Conservation (phyloP, 2,888 invertebrate species). For the Chromoteleia sp. region DNA sequence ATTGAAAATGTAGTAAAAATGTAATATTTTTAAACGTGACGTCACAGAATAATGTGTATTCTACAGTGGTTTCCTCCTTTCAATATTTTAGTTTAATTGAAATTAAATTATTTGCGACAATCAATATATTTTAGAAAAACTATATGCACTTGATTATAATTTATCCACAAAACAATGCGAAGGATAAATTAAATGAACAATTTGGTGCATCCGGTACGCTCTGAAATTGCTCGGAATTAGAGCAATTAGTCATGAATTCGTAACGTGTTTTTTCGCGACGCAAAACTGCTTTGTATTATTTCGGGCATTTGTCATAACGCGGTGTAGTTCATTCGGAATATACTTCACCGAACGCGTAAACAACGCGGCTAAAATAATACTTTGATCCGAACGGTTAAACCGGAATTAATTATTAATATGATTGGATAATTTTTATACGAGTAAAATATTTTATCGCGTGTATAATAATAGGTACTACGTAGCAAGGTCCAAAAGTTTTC, state of each 20-base stretch:
- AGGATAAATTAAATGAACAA: conserved; percentile 29
- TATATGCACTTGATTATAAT: neutral
- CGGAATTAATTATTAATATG: conserved; percentile 20
- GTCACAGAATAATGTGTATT: too few species aligned
- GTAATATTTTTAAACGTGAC: too few species aligned
- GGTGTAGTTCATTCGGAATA: conserved; percentile 30
- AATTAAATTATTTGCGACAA: neutral
- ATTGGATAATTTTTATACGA: too few species aligned
- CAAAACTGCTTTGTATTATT: conserved; percentile 32
- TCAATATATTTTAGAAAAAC: conserved; percentile 26
- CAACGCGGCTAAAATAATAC: conserved; percentile 17
- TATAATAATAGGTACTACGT: too few species aligned
- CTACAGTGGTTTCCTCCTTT: too few species aligned
- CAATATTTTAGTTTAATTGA: neutral
- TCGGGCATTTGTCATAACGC: conserved; percentile 22
- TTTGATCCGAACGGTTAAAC: conserved; percentile 18
- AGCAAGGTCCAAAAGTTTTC: too few species aligned
- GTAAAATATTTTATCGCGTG: too few species aligned
- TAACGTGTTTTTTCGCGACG: conserved; percentile 33
- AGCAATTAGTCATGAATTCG: conserved; percentile 54
- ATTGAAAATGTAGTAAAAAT: too few species aligned
- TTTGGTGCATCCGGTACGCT: conserved; percentile 31
- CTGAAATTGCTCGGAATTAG: conserved; percentile 40
- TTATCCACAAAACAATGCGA: conserved; percentile 14
- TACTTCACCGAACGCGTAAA: conserved; percentile 12